Evolutionary conservation across 2,797 vertebrate species (phyloP).

Genomic region (Pelobates cultripes): DNA sequence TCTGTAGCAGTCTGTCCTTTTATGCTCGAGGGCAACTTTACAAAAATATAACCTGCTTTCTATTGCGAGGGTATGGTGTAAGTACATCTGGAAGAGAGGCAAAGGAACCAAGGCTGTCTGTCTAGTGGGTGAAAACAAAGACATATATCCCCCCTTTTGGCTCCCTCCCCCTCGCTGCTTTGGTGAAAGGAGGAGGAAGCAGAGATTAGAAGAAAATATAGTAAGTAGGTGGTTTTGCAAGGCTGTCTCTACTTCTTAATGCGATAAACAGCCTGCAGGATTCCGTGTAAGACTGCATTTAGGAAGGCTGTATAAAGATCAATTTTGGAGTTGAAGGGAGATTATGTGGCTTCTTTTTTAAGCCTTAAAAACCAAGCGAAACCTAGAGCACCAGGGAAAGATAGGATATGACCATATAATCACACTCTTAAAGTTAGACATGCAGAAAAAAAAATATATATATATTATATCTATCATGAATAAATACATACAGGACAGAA

Average conservation of each 20-base stretch:
- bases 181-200: constrained; percentile 56
- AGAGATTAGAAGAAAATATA: constrained; percentile 74
- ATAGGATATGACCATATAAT: constrained; percentile 42
- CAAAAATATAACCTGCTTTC: constrained; percentile 79
- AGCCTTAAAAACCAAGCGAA: constrained; percentile 37
- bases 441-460: not conserved
- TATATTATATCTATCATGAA: not conserved
- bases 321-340: constrained; percentile 45
- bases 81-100: constrained; percentile 77
- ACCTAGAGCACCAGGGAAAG: constrained; percentile 11
- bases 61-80: constrained; percentile 76
- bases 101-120: constrained; percentile 77
- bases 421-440: constrained; percentile 34
- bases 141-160: constrained; percentile 74
- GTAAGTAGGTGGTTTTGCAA: constrained; percentile 78
- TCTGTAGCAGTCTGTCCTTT: constrained; percentile 77
- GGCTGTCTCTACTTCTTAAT: constrained; percentile 79
- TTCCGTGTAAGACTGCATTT: constrained; percentile 74
- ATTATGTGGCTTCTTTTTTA: constrained; percentile 45
- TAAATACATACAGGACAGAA: constrained; percentile 22
- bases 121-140: constrained; percentile 81
- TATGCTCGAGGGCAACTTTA: constrained; percentile 75
- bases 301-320: constrained; percentile 60
- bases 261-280: constrained; percentile 78
- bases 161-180: constrained; percentile 55